Percentiles rank a stretch among this genome's conserved stretches.
Conservation (phyloP, 1,140 invertebrate genomes). For the Monomorium pharaonis region DNA sequence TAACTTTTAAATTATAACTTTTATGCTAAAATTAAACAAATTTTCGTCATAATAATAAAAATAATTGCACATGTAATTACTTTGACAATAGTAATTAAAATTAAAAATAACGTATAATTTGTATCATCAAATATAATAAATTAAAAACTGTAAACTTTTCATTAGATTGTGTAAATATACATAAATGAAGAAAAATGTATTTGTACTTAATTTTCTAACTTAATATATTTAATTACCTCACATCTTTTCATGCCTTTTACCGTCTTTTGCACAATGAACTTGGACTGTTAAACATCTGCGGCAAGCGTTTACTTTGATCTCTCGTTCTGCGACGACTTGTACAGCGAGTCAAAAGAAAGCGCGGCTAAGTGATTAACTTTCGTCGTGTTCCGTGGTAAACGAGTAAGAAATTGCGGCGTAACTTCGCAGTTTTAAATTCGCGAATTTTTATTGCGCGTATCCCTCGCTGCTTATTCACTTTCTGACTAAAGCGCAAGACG, state of each 20-base stretch:
- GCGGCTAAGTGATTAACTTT: constrained; percentile 61
- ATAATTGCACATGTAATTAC: not conserved
- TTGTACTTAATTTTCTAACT: constrained; percentile 14
- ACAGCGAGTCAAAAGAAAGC: constrained; percentile 24
- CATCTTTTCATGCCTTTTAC: not conserved
- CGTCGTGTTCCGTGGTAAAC: constrained; percentile 52
- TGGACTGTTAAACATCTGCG: constrained; percentile 35
- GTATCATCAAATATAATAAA: not conserved
- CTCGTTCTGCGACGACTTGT: constrained; percentile 9
- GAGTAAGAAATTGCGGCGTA: constrained; percentile 56
- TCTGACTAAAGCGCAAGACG: constrained; percentile 31
- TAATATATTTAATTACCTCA: not conserved
- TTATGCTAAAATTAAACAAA: not conserved
- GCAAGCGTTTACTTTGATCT: constrained; percentile 38
- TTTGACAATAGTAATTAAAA: not conserved
- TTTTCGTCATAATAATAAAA: not conserved
- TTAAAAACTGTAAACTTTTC: not conserved
- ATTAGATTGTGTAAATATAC: not conserved
- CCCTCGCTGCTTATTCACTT: constrained; percentile 48
- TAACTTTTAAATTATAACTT: not conserved
- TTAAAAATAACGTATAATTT: not conserved
- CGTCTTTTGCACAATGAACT: constrained; percentile 18
- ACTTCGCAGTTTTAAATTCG: constrained; percentile 59
- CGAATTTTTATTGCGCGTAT: constrained; percentile 59
- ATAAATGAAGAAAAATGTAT: not conserved